A percentile compares a stretch with the other conserved stretches of the same genome.
Evolutionary conservation across 2,113 vertebrate species (phyloP).

Genomic region (Cairina moschata): DNA sequence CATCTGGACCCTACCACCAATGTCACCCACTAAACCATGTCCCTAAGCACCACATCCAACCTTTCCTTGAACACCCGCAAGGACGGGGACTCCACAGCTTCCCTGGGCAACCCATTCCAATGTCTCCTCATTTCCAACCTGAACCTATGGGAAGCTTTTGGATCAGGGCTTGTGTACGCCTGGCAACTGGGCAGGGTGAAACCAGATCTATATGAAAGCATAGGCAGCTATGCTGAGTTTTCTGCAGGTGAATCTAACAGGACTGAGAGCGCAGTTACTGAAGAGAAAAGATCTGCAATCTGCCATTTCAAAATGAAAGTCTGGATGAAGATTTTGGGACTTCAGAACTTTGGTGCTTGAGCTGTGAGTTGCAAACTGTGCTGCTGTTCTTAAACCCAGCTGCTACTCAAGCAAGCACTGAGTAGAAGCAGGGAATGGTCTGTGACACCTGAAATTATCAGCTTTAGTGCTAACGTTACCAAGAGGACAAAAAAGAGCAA

Average conservation of each 20-base stretch:
- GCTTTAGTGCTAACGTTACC: background rate
- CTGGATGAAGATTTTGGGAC: background rate
- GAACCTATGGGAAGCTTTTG: background rate
- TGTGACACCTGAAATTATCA: slow-evolving; percentile 37
- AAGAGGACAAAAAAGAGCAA: background rate
- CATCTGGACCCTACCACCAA: too few relatives aligned
- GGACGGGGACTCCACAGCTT: too few relatives aligned
- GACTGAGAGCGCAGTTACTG: background rate
- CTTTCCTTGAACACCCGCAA: too few relatives aligned
- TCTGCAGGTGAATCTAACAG: background rate
- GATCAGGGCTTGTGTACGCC: background rate
- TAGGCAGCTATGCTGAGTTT: background rate
- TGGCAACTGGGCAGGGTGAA: background rate
- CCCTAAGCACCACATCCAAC: too few relatives aligned
- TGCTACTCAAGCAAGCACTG: background rate
- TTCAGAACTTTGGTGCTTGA: background rate
- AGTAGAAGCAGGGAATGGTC: background rate
- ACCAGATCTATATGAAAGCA: background rate
- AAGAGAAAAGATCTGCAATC: background rate
- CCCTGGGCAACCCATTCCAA: too few relatives aligned
- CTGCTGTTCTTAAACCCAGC: background rate
- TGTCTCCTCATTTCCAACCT: too few relatives aligned
- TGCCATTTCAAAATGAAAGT: background rate
- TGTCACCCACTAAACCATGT: too few relatives aligned
- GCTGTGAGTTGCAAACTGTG: background rate